These are phyloP conservation scores for Pteria penguin DNA, from an alignment of 2,888 invertebrate species.

Conservation along the genomic window DNA sequence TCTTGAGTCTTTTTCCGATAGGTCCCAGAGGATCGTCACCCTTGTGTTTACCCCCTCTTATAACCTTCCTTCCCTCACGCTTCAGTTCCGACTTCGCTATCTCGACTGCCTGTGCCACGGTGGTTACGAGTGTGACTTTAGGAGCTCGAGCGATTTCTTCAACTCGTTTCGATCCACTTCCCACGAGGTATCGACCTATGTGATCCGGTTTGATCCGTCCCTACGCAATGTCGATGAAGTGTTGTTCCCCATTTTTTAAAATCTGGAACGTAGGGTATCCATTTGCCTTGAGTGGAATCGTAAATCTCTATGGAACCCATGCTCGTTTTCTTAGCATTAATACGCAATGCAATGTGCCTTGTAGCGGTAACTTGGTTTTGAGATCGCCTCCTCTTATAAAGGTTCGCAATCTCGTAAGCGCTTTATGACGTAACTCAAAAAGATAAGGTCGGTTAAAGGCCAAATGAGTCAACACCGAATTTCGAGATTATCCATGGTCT, in stretches of 20 bases:
- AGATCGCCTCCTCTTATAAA: background rate
- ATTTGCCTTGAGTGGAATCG: background rate
- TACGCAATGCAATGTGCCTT: background rate
- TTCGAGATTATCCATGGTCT: background rate
- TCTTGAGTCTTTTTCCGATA: background rate
- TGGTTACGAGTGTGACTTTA: background rate
- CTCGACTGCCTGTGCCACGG: background rate
- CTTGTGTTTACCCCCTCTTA: background rate
- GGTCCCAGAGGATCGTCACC: background rate
- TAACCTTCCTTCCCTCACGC: background rate
- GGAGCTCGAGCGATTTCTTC: too few relatives aligned
- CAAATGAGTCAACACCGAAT: background rate
- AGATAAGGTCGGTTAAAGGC: background rate
- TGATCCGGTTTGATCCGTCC: slow-evolving; percentile 14
- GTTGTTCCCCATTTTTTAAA: slow-evolving; percentile 1
- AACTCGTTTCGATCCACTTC: background rate
- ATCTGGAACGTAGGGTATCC: slow-evolving; percentile 9
- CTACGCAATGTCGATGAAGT: slow-evolving; percentile 3
- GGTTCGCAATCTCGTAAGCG: background rate
- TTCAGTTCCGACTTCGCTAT: background rate
- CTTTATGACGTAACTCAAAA: background rate
- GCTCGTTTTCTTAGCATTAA: background rate
- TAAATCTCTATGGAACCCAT: background rate
- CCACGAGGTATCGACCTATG: background rate
- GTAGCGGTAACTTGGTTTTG: background rate